phyloP scores from a whole-genome alignment of 1,140 invertebrate species.

The Cydia pomonella region DNA sequence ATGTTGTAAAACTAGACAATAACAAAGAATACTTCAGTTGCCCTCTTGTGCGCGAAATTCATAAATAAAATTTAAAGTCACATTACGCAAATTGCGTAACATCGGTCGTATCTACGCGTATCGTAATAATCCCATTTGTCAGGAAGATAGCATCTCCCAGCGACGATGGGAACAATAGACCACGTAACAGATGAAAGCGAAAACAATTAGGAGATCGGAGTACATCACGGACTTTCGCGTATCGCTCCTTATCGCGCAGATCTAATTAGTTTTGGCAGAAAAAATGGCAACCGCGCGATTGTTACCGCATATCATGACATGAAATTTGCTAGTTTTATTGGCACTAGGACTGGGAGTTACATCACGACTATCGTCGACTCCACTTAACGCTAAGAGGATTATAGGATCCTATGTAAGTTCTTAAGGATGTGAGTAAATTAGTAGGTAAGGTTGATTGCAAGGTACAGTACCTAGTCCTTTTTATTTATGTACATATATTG shows the following conservation, averaged over 20 bases:
- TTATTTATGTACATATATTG: too few relatives aligned
- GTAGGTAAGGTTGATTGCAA: too few relatives aligned
- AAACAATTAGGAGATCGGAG: slow-evolving; percentile 67
- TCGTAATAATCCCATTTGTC: slow-evolving; percentile 67
- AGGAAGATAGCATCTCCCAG: slow-evolving; percentile 59
- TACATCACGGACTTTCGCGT: slow-evolving; percentile 53
- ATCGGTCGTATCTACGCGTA: slow-evolving; percentile 46
- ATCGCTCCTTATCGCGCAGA: slow-evolving; percentile 23
- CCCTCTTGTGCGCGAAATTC: not conserved
- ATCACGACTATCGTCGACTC: not conserved
- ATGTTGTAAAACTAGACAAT: too few relatives aligned
- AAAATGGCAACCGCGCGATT: slow-evolving; percentile 25
- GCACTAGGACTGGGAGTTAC: not conserved
- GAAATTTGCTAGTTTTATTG: not conserved
- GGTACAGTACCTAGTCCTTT: too few relatives aligned
- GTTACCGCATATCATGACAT: slow-evolving; percentile 11
- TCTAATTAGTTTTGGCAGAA: slow-evolving; percentile 26
- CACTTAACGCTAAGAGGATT: not conserved
- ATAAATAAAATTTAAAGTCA: slow-evolving; percentile 39
- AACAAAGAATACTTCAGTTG: not conserved
- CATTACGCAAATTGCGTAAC: slow-evolving; percentile 63
- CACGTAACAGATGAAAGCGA: slow-evolving; percentile 64
- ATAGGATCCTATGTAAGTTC: not conserved
- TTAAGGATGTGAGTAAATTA: not conserved
- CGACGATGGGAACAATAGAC: slow-evolving; percentile 49